A percentile compares a stretch with the other conserved stretches of the same genome.
Conservation (phyloP, 2,888 invertebrate genomes). For the Spilarctia lutea region DNA sequence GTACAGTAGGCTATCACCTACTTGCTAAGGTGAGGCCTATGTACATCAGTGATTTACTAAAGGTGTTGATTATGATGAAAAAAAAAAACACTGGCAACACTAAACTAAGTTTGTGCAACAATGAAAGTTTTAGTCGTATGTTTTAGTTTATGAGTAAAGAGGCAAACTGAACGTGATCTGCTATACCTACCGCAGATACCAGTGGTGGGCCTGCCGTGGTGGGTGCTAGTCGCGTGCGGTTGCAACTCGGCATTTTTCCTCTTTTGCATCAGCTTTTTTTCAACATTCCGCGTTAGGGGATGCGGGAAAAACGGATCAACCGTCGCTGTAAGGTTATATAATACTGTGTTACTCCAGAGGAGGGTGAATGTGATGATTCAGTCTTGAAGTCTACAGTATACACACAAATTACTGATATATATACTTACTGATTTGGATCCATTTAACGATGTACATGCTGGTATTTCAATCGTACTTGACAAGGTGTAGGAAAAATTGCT, state of each 20-base stretch:
- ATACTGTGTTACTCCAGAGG: conserved; percentile 34
- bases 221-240: conserved; percentile 77
- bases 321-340: conserved; percentile 92
- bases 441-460: background rate
- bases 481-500: background rate
- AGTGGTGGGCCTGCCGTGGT: conserved; percentile 72
- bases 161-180: conserved; percentile 10
- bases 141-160: background rate
- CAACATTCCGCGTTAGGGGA: conserved; percentile 93
- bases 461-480: background rate
- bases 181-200: conserved; percentile 74
- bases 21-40: background rate
- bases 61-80: background rate
- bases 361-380: conserved; percentile 48
- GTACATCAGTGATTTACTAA: background rate
- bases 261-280: conserved; percentile 89
- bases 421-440: no score
- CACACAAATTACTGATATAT: background rate
- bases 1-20: background rate
- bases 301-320: conserved; percentile 98
- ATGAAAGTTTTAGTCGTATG: background rate
- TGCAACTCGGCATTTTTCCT: conserved; percentile 87
- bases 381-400: conserved; percentile 17
- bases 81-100: background rate
- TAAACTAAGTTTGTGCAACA: background rate